Evolutionary conservation across 2,113 vertebrate species (phyloP).

Genomic region (Isurus oxyrinchus): DNA sequence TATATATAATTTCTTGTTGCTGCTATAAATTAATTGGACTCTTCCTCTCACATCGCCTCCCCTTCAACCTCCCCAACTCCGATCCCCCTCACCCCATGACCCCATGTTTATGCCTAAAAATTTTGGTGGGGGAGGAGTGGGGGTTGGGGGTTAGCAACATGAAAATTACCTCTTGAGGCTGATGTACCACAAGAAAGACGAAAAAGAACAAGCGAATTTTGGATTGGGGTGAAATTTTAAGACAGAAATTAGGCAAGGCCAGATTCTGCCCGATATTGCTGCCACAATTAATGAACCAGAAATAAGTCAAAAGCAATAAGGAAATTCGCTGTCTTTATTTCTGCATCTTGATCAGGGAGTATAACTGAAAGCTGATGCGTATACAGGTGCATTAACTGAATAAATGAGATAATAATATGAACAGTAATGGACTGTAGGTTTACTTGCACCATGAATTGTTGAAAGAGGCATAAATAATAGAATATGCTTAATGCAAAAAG

Average conservation of each 20-base stretch:
- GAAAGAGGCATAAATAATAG: neutral
- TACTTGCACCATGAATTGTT: neutral
- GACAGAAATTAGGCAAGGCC: neutral
- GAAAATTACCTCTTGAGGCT: neutral
- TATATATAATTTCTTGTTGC: neutral
- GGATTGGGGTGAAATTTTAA: neutral
- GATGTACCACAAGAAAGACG: neutral
- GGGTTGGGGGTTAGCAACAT: neutral
- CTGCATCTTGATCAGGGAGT: neutral
- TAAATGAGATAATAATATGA: neutral
- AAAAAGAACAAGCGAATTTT: neutral
- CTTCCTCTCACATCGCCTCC: neutral
- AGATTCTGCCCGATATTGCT: neutral
- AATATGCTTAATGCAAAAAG: neutral
- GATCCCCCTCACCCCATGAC: no score
- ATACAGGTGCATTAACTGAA: neutral
- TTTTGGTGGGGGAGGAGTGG: neutral
- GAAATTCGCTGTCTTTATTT: neutral
- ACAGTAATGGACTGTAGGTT: neutral
- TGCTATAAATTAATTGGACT: neutral
- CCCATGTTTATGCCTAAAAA: neutral
- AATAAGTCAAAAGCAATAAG: neutral
- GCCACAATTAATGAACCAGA: neutral
- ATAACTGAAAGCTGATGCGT: neutral
- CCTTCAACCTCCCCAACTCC: no score